Evolutionary conservation across 2,888 invertebrate genomes (phyloP).

Genomic region (Sarcophaga carnaria): DNA sequence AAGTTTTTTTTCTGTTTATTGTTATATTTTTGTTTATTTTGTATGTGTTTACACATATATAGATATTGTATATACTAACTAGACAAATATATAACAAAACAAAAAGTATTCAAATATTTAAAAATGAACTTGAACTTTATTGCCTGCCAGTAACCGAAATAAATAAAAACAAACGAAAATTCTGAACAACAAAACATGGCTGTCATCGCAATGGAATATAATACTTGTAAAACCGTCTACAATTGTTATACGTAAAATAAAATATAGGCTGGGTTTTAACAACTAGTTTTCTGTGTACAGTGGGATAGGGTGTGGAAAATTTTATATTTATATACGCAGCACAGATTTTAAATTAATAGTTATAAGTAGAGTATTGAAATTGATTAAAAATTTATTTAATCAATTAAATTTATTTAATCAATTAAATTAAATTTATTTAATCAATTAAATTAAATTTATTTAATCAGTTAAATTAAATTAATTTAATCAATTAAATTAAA

Average conservation of each 20-base stretch:
- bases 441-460: no score
- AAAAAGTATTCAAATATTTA: neutral
- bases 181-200: neutral
- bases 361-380: no score
- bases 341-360: no score
- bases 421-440: no score
- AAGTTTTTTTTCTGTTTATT: no score
- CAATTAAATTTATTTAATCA: no score
- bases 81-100: neutral
- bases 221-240: neutral
- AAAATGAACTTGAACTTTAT: constrained; percentile 1
- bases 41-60: no score
- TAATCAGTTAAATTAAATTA: no score
- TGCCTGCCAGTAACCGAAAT: neutral
- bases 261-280: neutral
- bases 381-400: no score
- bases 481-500: no score
- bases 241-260: neutral
- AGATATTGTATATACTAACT: neutral
- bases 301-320: neutral
- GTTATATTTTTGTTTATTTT: no score
- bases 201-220: neutral
- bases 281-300: neutral
- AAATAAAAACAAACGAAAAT: neutral
- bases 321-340: no score